Evolutionary conservation across 2,113 vertebrate genomes (phyloP).

Genomic region (Jaculus jaculus): DNA sequence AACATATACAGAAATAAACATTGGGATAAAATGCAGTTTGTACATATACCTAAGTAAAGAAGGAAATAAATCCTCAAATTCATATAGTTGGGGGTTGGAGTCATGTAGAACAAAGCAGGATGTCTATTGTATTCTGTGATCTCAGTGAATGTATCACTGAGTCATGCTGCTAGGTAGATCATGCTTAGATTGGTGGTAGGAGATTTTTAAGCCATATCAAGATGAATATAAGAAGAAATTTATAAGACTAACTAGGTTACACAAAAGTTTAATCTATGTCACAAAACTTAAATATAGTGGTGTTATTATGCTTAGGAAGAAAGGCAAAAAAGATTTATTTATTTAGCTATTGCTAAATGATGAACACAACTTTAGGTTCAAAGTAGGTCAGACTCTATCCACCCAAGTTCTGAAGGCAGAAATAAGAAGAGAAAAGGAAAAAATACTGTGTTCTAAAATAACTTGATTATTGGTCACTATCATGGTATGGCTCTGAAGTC

Average conservation of each 20-base stretch:
- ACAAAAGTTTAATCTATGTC: not conserved
- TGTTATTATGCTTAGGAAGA: not conserved
- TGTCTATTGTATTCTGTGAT: not conserved
- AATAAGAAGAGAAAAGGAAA: too few relatives aligned
- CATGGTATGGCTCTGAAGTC: too few relatives aligned
- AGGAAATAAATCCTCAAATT: not conserved
- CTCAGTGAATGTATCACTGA: not conserved
- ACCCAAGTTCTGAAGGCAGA: too few relatives aligned
- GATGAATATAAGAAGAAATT: not conserved
- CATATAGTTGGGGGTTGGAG: not conserved
- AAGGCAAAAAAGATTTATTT: not conserved
- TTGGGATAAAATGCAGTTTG: not conserved
- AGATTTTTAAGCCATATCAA: not conserved
- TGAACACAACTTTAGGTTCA: not conserved
- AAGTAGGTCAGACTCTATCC: not conserved
- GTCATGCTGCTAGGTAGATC: not conserved
- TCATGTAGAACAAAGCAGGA: not conserved
- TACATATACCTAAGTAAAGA: not conserved
- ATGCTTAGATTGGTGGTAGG: not conserved
- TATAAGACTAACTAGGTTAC: not conserved
- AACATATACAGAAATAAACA: not conserved
- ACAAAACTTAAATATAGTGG: not conserved
- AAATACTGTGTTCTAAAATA: too few relatives aligned
- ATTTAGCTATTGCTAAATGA: not conserved
- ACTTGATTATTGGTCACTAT: too few relatives aligned